Evolutionary conservation across 2,113 vertebrate genomes (phyloP).

Genomic region (Pavo muticus): DNA sequence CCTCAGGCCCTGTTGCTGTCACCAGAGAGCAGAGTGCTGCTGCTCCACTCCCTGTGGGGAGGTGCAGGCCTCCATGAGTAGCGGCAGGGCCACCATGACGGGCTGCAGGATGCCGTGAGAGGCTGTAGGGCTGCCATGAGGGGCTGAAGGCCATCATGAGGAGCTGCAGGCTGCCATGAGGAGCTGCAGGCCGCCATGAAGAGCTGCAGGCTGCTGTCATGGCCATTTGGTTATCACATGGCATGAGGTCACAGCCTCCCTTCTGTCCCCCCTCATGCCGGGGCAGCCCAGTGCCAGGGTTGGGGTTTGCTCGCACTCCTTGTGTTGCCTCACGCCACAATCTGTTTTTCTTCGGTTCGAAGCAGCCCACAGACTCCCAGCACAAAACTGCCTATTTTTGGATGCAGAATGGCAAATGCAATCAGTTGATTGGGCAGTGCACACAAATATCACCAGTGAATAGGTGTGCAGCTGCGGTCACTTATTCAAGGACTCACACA

Average conservation of each 20-base stretch:
- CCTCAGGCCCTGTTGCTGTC: background rate
- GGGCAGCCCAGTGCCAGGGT: background rate
- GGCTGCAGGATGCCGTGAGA: no score
- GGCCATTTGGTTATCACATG: background rate
- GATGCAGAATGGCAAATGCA: background rate
- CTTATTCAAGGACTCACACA: accelerated
- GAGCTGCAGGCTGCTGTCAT: background rate
- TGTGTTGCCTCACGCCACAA: background rate
- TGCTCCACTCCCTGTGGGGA: no score
- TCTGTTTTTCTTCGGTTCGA: accelerated
- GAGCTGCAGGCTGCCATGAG: no score
- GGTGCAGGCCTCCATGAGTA: no score
- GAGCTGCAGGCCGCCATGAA: no score
- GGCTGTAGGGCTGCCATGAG: no score
- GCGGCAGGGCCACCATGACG: no score
- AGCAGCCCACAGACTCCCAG: background rate
- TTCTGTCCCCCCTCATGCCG: background rate
- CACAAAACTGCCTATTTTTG: background rate
- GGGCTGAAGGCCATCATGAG: no score
- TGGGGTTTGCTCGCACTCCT: background rate
- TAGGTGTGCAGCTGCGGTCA: background rate
- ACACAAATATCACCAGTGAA: background rate
- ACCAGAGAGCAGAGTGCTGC: no score
- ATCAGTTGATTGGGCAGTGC: background rate
- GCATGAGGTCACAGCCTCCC: background rate